These are phyloP conservation scores for Aldabrachelys gigantea DNA, from an alignment of 2,113 vertebrate species.

Conservation along the genomic window DNA sequence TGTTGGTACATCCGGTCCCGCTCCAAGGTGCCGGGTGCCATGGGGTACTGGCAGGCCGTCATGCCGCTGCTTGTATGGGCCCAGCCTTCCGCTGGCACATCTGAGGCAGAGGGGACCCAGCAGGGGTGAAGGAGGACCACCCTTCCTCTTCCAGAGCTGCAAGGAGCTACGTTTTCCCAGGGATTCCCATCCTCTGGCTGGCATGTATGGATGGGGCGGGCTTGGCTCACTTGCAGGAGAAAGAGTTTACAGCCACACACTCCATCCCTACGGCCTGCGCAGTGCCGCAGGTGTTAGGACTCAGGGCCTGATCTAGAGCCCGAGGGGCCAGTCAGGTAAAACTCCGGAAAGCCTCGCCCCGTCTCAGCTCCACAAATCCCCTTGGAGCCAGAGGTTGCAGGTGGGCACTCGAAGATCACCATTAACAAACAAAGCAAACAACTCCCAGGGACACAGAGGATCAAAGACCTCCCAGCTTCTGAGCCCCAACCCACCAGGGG, in stretches of 20 bases:
- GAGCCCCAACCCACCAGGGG: background rate
- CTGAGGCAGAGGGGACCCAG: background rate
- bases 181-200: conserved; percentile 20
- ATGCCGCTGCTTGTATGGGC: conserved; percentile 77
- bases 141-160: rapidly evolving
- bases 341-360: no score
- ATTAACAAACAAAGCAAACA: background rate
- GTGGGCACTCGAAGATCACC: rapidly evolving
- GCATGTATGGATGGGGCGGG: rapidly evolving
- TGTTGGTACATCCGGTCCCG: conserved; percentile 90
- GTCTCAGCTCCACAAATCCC: no score
- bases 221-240: background rate
- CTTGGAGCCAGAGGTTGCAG: background rate
- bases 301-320: rapidly evolving
- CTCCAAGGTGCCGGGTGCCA: conserved; percentile 77
- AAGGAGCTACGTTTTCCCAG: conserved; percentile 8
- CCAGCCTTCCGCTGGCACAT: background rate
- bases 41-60: conserved; percentile 89
- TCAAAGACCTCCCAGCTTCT: background rate
- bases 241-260: rapidly evolving
- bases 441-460: background rate
- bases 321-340: no score
- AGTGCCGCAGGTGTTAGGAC: background rate
- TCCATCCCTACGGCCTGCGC: background rate
- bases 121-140: background rate